Base-by-base conservation (phyloP, 2,888 invertebrate genomes). In the Aphrophora alni region DNA sequence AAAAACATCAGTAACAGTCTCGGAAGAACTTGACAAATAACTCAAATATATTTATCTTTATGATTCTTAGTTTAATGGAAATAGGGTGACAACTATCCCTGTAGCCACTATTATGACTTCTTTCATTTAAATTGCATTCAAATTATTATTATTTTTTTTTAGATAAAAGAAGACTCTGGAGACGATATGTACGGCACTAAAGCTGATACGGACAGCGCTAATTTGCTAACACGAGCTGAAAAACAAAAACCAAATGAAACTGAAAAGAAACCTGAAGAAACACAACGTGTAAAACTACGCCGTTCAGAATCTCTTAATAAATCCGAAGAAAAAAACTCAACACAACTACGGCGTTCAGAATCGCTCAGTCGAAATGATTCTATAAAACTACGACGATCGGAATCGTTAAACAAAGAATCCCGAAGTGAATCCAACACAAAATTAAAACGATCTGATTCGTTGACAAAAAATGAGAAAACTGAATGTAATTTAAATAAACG, bases 401-500 rank as follows among this genome's bases (percentile, higher is more conserved):
- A 92, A 87, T 92, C 93, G 0, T 88, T 93, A 76, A 91, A 91
- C 85, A 91, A 93, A 85, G 90, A 90, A 38, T 33, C 73, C 59
- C 17, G 74, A 14, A 26, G 69, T 33, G 75, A 83, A 69, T 81
- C 82, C 86, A 87, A 77, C 51, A 81, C 82, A 87, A 88, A 82
- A 83, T 84, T 92, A 38, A 92, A 91, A 84, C 88, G 92, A n/a
- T 91, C 91, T 0, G 92, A 92, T 82, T 92, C 92, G 79, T 87
- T 94, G 84, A 92, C 92, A 77, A 94, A 94, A 88, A 92, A 91
- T 83, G 94, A 94, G 88, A 94, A 94, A 90, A 93, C 93, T 69
- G 95, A 95, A 88, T 93, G 93, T 88, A 95, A 95, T 89, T 92
- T 94, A 84, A 94, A 93, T 87, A 94, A 94, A 87, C 91, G 93